A percentile compares a stretch with the other conserved stretches of the same genome.
These are phyloP conservation scores for Pseudorasbora parva DNA, from an alignment of 2,113 vertebrate genomes.

Conservation along the genomic window DNA sequence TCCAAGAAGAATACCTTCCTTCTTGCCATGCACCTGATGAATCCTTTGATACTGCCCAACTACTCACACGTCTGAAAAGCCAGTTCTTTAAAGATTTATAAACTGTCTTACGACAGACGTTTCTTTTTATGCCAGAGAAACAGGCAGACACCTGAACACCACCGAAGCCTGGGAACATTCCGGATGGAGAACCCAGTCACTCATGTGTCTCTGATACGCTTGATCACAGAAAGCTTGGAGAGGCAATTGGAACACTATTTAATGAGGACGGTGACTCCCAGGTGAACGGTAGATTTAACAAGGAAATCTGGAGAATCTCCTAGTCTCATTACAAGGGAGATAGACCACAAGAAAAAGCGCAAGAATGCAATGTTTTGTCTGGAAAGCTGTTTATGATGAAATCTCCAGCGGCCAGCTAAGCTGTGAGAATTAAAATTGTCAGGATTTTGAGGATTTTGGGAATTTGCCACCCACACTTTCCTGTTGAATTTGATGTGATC, in stretches of 20 bases:
- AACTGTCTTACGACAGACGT: slow-evolving; percentile 17
- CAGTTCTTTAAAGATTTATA: slow-evolving; percentile 14
- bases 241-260: slow-evolving; percentile 55
- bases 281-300: slow-evolving; percentile 61
- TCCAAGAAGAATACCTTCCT: background rate
- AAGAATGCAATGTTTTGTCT: slow-evolving; percentile 30
- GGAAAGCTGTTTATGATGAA: slow-evolving; percentile 4
- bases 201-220: slow-evolving; percentile 51
- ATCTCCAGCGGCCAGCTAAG: slow-evolving; percentile 18
- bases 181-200: slow-evolving; percentile 50
- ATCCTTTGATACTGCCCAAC: background rate
- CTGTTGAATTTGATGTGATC: slow-evolving; percentile 22
- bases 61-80: background rate
- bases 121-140: slow-evolving; percentile 17
- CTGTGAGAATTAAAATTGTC: background rate
- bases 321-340: slow-evolving; percentile 53
- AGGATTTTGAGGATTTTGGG: slow-evolving; percentile 14
- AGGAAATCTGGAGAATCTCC: slow-evolving; percentile 55
- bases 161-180: slow-evolving; percentile 42
- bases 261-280: slow-evolving; percentile 69
- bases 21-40: background rate
- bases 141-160: slow-evolving; percentile 17
- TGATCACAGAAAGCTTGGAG: slow-evolving; percentile 50
- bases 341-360: slow-evolving; percentile 37
- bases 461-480: background rate